Evolutionary conservation across 2,888 invertebrate genomes (phyloP), one percentile per base, ranked within the genome.

Genomic region (Tipula helvola): DNA sequence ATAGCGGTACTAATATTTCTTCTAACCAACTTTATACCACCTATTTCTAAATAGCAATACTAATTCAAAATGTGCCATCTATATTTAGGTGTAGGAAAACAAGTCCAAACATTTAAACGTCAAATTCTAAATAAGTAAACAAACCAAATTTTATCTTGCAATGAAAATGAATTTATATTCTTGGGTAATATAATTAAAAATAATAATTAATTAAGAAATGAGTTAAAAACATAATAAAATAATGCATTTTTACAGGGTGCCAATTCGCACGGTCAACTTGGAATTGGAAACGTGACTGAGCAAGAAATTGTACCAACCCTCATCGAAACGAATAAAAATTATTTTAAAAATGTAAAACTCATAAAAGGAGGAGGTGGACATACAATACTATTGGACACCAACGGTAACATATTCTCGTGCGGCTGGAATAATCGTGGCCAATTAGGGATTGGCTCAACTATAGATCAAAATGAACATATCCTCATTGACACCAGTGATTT

Each of bases 181-280:
- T 87, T 92, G 92, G 92, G 92, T 92, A 90, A 88, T 83, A 12
- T 52, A 86, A 57, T 41, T 12, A 18, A 83, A 39, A n/a, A 13
- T 39, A 13, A 85, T n/a, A 0, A 3, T 39, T 85, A 41, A 83
- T 86, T 83, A 52, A 10, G n/a, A 86, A 83, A 47, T 86, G 36
- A 85, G 16, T 84, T 86, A 36, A 71, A 71, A 41, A 87, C 41
- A 36, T 41, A 42, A 71, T 86, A 87, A 84, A 86, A 91, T 52
- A 36, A 47, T 85, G 85, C 12, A 41, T 84, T 18, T 86, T 87
- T 92, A 88, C 90, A 96, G 96, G 96, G 96, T 89, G 96, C 96
- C 87, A 97, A 97, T 91, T 96, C 96, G 88, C 95, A 96, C 90
- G 96, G 96, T 86, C 96, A 97, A 91, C 92, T 97, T 88, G 96